Base-by-base conservation (phyloP, 2,888 invertebrate species). In the Volucella bombylans region DNA sequence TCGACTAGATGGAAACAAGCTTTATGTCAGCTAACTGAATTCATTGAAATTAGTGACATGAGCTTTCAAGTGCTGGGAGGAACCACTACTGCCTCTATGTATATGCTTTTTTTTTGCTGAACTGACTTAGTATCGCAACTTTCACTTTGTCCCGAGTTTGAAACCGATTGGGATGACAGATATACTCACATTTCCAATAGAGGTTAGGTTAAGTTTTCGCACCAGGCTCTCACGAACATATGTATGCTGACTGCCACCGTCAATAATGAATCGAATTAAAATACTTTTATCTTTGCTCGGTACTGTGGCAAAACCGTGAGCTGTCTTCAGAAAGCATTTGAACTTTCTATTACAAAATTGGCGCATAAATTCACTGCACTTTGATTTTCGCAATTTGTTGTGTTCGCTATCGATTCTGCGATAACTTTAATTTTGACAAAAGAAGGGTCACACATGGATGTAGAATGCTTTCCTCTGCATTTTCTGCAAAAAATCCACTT, bases 271-370 rank as follows among this genome's bases (percentile, higher is more conserved):
- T 31, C 57, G 57, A 38, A 78, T 50, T 4, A 67, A 11, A 31
- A 55, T 23, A 31, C 4, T 39, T 55, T 12, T 54, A n/a, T 23
- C 4, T 41, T 65, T 52, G 23, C 15, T 62, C 50, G 55, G 52
- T 4, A 49, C 62, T 41, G 31, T 23, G 47, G 39, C 50, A 41
- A 78, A 55, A 4, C 68, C 15, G 14, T 39, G 54, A 39, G 68
- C 61, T 39, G 77, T 69, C 41, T 77, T 50, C 14, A 77, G 23
- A 52, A 50, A 68, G 15, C 62, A 61, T 68, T 77, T 45, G 45
- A 47, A 10, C 62, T 55, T 49, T 50, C 62, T 10, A 67, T 8
- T n/a, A 18, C 18, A 18, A 41, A 47, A n/a, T 59, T 59, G 3
- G 55, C 73, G 14, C 50, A 61, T 15, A 54, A 38, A n/a, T 18